Percentiles rank a stretch among this genome's conserved stretches.
phyloP scores from a whole-genome alignment of 2,888 invertebrate species.

The Eupithecia abbreviata region DNA sequence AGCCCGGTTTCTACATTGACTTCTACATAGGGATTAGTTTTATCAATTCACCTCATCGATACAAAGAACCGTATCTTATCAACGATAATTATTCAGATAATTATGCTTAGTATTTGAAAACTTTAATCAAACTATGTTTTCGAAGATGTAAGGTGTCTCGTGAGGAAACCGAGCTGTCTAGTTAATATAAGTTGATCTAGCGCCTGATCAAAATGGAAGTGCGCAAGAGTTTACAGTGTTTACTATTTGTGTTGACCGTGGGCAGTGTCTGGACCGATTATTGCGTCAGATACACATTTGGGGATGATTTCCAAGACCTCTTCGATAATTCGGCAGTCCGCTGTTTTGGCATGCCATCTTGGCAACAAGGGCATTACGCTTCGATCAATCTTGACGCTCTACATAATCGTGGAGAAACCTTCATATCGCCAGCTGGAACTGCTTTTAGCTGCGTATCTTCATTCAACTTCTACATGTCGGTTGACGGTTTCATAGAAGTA shows the following conservation, averaged over 20 bases:
- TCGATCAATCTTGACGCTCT: slow-evolving; percentile 42
- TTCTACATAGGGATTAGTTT: slow-evolving; percentile 23
- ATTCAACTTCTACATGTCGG: slow-evolving; percentile 50
- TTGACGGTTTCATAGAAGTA: slow-evolving; percentile 56
- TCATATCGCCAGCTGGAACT: slow-evolving; percentile 46
- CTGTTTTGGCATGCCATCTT: slow-evolving; percentile 46
- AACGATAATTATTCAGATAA: slow-evolving; percentile 40
- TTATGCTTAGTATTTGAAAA: slow-evolving; percentile 42
- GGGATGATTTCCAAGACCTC: slow-evolving; percentile 49
- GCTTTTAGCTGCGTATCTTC: slow-evolving; percentile 49
- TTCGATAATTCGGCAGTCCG: slow-evolving; percentile 50
- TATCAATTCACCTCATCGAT: slow-evolving; percentile 36
- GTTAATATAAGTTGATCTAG: not conserved
- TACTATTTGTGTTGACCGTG: slow-evolving; percentile 42
- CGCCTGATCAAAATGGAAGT: slow-evolving; percentile 42
- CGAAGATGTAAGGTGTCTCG: slow-evolving; percentile 3
- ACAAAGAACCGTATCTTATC: slow-evolving; percentile 55
- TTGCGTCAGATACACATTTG: slow-evolving; percentile 60
- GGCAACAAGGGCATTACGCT: slow-evolving; percentile 52
- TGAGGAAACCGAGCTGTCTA: not conserved
- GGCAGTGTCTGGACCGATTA: slow-evolving; percentile 49
- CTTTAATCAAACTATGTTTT: slow-evolving; percentile 44
- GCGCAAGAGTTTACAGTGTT: slow-evolving; percentile 31
- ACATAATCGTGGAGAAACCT: slow-evolving; percentile 48
- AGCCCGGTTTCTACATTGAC: slow-evolving; percentile 15